Evolutionary conservation across 92 coral and sea anemone species (phyloP), one percentile per base, ranked within the genome.

Genomic region (Paramuricea clavata): DNA sequence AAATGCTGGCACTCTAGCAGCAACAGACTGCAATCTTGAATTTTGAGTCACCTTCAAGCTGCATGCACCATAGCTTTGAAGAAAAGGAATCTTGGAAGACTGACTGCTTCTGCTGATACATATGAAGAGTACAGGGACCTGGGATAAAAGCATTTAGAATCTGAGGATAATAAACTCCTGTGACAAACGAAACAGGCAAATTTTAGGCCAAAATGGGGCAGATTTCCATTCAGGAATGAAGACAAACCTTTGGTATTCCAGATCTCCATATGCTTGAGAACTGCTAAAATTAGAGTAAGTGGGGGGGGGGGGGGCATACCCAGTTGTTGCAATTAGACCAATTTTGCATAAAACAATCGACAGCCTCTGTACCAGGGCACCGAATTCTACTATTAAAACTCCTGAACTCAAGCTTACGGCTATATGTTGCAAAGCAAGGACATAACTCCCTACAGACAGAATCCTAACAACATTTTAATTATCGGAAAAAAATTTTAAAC

Each of bases 271-370:
- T 87, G 91, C 31, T 26, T 12, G 15, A 90, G 54, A 42, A 86
- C 93, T 9, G 91, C 47, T 31, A 64, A 49, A 76, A 91, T 80
- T 22, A 88, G 33, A 49, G 33, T 31, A 28, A 88, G 90, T 7
- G 91, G 94, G 1, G 93, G 90, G 39, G 90, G 2, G 91, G 94
- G 1, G 93, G 90, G 39, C 91, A 90, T 1, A 81, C 85, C 92
- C 92, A 89, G 30, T 77, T 81, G 21, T 91, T 87, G 74, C 22
- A 26, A 49, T 26, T 64, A 12, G 86, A 68, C 89, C 91, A 87
- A 60, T 88, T 88, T n/a, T 79, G 89, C 0, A 89, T 87, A 25
- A 91, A 91, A 50, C 89, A 85, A 74, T 91, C 87, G 27, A 83
- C 85, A 27, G 56, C 42, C 65, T 91, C 92, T 22, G 87, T 0